Evolutionary conservation across 2,888 invertebrate species (phyloP).

Genomic region (Leucoma salicis): DNA sequence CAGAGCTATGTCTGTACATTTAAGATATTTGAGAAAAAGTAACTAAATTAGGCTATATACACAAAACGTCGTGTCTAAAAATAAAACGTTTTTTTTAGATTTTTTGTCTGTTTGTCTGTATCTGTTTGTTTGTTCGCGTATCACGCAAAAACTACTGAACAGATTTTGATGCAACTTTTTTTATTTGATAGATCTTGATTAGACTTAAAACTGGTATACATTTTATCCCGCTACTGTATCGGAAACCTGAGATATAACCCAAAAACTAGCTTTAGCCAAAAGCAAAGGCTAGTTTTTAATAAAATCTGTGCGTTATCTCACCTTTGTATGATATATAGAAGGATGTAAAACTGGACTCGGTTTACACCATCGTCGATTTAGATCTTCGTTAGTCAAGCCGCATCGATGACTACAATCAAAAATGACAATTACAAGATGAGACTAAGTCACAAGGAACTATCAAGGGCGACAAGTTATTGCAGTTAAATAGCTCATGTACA

Average conservation of each 20-base stretch:
- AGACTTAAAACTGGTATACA: slow-evolving; percentile 12
- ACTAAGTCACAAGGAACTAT: slow-evolving; percentile 59
- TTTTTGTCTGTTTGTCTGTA: too few species aligned
- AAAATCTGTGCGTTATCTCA: slow-evolving; percentile 58
- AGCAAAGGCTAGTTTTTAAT: too few species aligned
- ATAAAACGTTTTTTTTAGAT: too few species aligned
- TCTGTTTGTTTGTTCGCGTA: too few species aligned
- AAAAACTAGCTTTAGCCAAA: too few species aligned
- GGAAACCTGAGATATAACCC: too few species aligned
- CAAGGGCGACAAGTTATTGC: slow-evolving; percentile 46
- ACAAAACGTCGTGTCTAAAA: too few species aligned
- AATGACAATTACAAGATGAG: slow-evolving; percentile 53
- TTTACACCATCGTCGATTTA: slow-evolving; percentile 92
- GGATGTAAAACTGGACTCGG: slow-evolving; percentile 89
- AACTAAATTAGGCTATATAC: too few species aligned
- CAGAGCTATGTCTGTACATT: too few species aligned
- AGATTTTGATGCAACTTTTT: background rate
- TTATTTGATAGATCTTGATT: background rate
- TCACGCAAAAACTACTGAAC: too few species aligned
- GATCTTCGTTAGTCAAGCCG: slow-evolving; percentile 91
- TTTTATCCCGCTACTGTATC: too few species aligned
- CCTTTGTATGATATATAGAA: slow-evolving; percentile 91
- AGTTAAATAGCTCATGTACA: slow-evolving; percentile 52
- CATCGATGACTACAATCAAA: slow-evolving; percentile 88
- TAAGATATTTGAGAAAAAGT: too few species aligned